Conservation (phyloP, 1,140 invertebrate species). For the Temnothorax curvispinosus region DNA sequence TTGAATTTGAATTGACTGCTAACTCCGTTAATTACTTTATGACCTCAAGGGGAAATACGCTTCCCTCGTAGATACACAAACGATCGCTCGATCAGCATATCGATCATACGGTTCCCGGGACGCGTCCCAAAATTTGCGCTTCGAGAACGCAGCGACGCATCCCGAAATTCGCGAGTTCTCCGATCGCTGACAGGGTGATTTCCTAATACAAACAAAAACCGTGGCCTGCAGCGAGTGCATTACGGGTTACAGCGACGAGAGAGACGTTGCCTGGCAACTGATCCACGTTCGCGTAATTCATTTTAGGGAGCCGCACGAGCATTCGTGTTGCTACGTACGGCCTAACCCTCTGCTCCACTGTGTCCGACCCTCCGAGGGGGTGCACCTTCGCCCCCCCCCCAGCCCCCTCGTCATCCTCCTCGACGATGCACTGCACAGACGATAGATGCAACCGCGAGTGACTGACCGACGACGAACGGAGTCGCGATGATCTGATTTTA, state of each 20-base stretch:
- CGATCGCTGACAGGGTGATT: conserved; percentile 65
- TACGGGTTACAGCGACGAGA: conserved; percentile 48
- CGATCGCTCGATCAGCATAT: conserved; percentile 22
- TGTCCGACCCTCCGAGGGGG: conserved; percentile 33
- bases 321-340: conserved; percentile 25
- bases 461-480: conserved; percentile 75
- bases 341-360: conserved; percentile 52
- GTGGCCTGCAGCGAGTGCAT: conserved; percentile 62
- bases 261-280: conserved; percentile 74
- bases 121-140: conserved; percentile 34
- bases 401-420: conserved; percentile 45
- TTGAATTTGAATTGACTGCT: conserved; percentile 20
- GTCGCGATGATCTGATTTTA: conserved; percentile 84
- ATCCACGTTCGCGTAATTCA: conserved; percentile 76
- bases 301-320: conserved; percentile 67
- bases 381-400: conserved; percentile 56
- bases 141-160: conserved; percentile 38
- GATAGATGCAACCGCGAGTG: conserved; percentile 73
- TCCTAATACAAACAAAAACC: conserved; percentile 73
- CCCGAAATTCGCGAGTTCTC: conserved; percentile 58
- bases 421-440: conserved; percentile 64
- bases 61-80: neutral
- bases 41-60: conserved; percentile 13
- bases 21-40: conserved; percentile 44
- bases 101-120: conserved; percentile 9